A percentile compares a stretch with the other conserved stretches of the same genome.
phyloP scores from a whole-genome alignment of 2,888 invertebrate species.

The Acronicta aceris region DNA sequence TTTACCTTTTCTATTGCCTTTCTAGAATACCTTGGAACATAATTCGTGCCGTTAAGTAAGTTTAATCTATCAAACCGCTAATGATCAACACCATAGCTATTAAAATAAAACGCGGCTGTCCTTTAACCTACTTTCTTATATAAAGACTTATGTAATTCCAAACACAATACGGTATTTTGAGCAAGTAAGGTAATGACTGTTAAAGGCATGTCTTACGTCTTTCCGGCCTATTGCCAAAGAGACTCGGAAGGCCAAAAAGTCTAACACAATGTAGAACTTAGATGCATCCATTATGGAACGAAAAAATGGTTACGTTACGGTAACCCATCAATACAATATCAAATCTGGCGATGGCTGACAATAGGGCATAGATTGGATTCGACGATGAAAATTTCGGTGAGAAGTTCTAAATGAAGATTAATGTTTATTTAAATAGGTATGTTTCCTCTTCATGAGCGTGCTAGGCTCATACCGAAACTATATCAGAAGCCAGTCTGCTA shows the following conservation, averaged over 20 bases:
- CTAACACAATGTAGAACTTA: neutral
- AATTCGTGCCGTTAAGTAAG: slow-evolving; percentile 42
- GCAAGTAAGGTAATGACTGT: slow-evolving; percentile 52
- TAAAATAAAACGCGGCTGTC: slow-evolving; percentile 33
- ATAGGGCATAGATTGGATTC: too few species aligned
- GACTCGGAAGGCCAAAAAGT: neutral
- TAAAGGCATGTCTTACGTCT: slow-evolving; percentile 35
- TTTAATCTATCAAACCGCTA: slow-evolving; percentile 44
- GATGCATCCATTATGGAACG: neutral
- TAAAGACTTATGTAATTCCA: slow-evolving; percentile 49
- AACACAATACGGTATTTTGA: slow-evolving; percentile 46
- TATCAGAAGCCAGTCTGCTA: too few species aligned
- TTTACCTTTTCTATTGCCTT: slow-evolving; percentile 33
- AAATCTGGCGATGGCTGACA: too few species aligned
- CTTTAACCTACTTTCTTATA: slow-evolving; percentile 53
- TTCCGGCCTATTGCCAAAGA: slow-evolving; percentile 45
- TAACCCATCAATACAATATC: too few species aligned
- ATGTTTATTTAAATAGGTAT: too few species aligned
- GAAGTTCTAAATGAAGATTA: too few species aligned
- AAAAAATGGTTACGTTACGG: too few species aligned
- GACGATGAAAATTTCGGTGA: too few species aligned
- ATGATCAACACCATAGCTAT: slow-evolving; percentile 37
- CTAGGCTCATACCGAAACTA: too few species aligned
- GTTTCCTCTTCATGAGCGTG: too few species aligned
- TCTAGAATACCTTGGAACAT: slow-evolving; percentile 30